Conservation (phyloP, 2,888 invertebrate genomes). For the Imbricaverruca yamaguchii region DNA sequence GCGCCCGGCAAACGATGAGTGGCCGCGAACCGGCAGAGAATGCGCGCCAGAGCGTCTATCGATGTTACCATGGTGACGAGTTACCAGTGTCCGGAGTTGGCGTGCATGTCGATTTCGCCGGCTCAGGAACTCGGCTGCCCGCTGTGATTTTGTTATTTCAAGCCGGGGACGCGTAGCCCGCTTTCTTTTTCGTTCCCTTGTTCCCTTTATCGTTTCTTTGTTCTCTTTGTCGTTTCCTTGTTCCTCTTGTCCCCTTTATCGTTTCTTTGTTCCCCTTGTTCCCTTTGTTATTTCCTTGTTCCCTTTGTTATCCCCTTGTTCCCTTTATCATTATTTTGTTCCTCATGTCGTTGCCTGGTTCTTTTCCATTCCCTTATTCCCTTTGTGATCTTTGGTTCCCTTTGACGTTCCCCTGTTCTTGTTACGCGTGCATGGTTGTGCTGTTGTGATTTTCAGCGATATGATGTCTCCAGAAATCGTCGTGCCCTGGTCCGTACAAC, state of each 20-base stretch:
- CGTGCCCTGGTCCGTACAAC: not conserved
- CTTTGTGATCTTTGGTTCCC: too few relatives aligned
- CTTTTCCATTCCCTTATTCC: too few relatives aligned
- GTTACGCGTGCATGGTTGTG: slow-evolving; percentile 6
- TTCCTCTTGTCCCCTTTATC: too few relatives aligned
- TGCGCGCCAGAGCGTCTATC: not conserved
- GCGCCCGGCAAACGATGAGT: slow-evolving; percentile 30
- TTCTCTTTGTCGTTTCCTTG: too few relatives aligned
- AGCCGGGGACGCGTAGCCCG: not conserved
- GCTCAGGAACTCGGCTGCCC: slow-evolving; percentile 1
- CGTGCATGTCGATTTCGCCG: not conserved
- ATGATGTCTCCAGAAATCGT: not conserved
- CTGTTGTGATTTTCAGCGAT: not conserved
- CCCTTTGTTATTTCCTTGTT: too few relatives aligned
- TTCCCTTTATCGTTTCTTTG: too few relatives aligned
- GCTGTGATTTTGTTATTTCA: slow-evolving; percentile 1
- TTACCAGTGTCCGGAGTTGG: not conserved
- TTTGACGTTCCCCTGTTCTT: not conserved
- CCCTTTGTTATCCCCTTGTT: too few relatives aligned
- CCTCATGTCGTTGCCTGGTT: too few relatives aligned
- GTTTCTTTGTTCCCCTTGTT: too few relatives aligned
- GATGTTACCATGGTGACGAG: slow-evolving; percentile 10
- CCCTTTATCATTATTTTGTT: too few relatives aligned
- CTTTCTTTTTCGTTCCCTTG: too few relatives aligned
- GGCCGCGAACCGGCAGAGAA: too few relatives aligned